phyloP scores from a whole-genome alignment of 2,113 vertebrate genomes.

The Turdus rufiventris region DNA sequence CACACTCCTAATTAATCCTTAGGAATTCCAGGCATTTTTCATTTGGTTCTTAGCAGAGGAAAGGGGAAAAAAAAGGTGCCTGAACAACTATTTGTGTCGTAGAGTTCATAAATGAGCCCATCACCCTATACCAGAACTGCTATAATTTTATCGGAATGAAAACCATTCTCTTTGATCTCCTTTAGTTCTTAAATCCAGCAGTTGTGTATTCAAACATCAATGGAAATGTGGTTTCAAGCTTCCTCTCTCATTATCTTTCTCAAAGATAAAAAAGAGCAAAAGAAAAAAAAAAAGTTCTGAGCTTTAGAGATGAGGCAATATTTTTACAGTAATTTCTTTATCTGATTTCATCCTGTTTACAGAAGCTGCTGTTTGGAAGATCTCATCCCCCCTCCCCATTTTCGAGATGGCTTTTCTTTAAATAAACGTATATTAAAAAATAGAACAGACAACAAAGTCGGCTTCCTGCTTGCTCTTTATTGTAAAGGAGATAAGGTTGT shows the following conservation, averaged over 20 bases:
- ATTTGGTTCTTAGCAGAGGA: constrained; percentile 71
- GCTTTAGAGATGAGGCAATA: constrained; percentile 76
- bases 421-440: constrained; percentile 54
- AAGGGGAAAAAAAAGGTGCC: constrained; percentile 57
- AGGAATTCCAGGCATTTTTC: constrained; percentile 78
- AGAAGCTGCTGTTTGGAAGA: constrained; percentile 69
- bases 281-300: constrained; percentile 67
- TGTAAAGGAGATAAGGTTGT: constrained; percentile 12
- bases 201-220: constrained; percentile 93
- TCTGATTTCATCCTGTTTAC: constrained; percentile 79
- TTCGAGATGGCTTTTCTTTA: constrained; percentile 46
- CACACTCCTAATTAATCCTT: constrained; percentile 80
- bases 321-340: constrained; percentile 80
- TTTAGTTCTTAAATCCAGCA: constrained; percentile 88
- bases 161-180: constrained; percentile 88
- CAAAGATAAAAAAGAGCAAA: constrained; percentile 84
- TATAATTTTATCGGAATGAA: constrained; percentile 85
- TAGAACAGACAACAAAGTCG: background rate
- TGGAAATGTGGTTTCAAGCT: constrained; percentile 83
- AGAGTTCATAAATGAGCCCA: constrained; percentile 83
- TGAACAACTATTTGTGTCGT: constrained; percentile 79
- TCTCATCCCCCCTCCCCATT: background rate
- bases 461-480: constrained; percentile 3
- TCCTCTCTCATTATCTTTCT: constrained; percentile 93
- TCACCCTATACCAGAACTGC: constrained; percentile 72